Evolutionary conservation across 2,888 invertebrate genomes (phyloP), one percentile per base, ranked within the genome.

Genomic region (Imbricaverruca yamaguchii): DNA sequence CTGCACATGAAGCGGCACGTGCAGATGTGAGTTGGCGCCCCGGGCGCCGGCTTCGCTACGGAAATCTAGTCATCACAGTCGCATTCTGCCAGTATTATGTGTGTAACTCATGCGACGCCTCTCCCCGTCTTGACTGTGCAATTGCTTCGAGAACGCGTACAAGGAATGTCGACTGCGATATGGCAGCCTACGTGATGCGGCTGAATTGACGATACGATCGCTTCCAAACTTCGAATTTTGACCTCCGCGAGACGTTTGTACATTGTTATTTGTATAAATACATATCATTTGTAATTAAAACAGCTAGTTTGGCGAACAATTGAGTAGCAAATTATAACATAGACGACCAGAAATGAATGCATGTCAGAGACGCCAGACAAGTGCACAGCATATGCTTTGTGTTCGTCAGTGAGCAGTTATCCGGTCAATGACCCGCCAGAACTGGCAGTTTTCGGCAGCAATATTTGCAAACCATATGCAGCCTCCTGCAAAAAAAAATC

Each of bases 1-100:
- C 87, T 91, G 67, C 91, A 91, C 86, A 90, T 91, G 90, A 91
- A 91, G 86, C 86, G 91, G 81, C 91, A 91, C 80, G 81, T 82
- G 3, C 74, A 74, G 74, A 74, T 74, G 74, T 74, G 74, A 74
- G 74, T 9, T 3, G 18, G 7, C 53, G n/a, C 67, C 4, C n/a
- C 25, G 1, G 67, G 12, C 65, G 8, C 25, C 67, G n/a, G 25
- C 67, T 39, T 39, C 39, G 39, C 39, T 67, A 25, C 25, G 25
- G 25, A 25, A 74, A 18, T 74, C 74, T 74, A 74, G 74, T 74
- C 74, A 74, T 74, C 18, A 13, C 23, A 7, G 74, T 53, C 74
- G 74, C 67, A 53, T 13, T 21, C 53, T 53, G 74, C 53, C 74
- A 74, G 74, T 74, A 74, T 74, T 74, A 74, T 53, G 67, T 74